Percentiles rank a stretch among this genome's conserved stretches.
phyloP scores from a whole-genome alignment of 1,140 invertebrate species.

The Leguminivora glycinivorella region DNA sequence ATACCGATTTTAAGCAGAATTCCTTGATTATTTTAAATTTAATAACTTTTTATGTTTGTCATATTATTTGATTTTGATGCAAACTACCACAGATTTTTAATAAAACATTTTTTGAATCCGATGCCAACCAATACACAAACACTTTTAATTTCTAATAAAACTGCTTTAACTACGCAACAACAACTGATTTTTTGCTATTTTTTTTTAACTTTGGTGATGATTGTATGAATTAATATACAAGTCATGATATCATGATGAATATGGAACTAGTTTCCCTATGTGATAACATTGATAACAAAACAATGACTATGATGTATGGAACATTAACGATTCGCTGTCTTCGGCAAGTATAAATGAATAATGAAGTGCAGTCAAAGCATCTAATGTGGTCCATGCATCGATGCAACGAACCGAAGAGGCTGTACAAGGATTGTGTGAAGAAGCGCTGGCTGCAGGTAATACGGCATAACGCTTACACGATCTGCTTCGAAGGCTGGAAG shows the following conservation, averaged over 20 bases:
- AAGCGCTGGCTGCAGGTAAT: conserved; percentile 57
- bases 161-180: conserved; percentile 20
- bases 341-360: conserved; percentile 51
- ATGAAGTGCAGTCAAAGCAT: conserved; percentile 69
- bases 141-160: conserved; percentile 17
- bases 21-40: too few species aligned
- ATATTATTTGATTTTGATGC: background rate
- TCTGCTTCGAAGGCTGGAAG: conserved; percentile 56
- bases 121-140: conserved; percentile 13
- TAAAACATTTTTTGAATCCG: background rate
- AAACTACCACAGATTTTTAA: conserved; percentile 11
- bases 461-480: conserved; percentile 70
- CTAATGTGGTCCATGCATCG: conserved; percentile 74
- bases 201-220: background rate
- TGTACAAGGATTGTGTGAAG: conserved; percentile 62
- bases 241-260: conserved; percentile 41
- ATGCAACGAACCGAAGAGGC: conserved; percentile 72
- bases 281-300: conserved; percentile 30
- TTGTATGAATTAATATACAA: conserved; percentile 18
- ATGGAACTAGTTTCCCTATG: conserved; percentile 45
- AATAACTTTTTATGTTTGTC: background rate
- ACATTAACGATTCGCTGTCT: conserved; percentile 18
- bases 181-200: background rate
- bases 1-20: too few species aligned
- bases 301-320: conserved; percentile 40